Conservation (phyloP, 1,140 invertebrate genomes). For the Glossosoma conforme region DNA sequence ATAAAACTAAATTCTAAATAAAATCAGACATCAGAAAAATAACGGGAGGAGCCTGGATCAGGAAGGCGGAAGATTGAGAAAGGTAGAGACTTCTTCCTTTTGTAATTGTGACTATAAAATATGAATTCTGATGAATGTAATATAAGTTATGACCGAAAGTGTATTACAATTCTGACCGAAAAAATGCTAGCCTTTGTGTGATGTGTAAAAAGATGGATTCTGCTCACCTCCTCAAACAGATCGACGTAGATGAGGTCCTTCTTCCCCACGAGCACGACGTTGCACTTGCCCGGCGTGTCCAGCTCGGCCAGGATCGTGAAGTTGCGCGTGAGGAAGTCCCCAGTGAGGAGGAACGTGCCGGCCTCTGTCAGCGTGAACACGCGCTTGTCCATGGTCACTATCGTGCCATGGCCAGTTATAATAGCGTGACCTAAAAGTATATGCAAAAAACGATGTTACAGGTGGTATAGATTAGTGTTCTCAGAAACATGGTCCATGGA, state of each 20-base stretch:
- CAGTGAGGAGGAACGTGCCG: conserved; percentile 42
- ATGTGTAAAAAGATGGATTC: background rate
- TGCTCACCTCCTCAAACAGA: conserved; percentile 42
- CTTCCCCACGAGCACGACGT: conserved; percentile 38
- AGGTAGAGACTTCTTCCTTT: no score
- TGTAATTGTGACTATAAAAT: no score
- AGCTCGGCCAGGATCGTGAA: conserved; percentile 44
- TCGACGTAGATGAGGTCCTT: conserved; percentile 39
- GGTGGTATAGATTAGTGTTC: background rate
- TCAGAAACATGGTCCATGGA: background rate
- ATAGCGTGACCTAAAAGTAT: conserved; percentile 41
- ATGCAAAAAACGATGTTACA: background rate
- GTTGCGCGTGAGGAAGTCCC: conserved; percentile 41
- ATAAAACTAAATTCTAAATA: conserved; percentile 10
- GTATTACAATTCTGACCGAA: background rate
- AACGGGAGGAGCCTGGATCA: no score
- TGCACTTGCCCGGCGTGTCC: conserved; percentile 38
- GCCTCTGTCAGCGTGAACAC: conserved; percentile 40
- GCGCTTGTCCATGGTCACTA: conserved; percentile 45
- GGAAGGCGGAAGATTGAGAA: no score
- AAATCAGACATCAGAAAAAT: no score
- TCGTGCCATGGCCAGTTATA: conserved; percentile 45
- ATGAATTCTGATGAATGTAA: no score
- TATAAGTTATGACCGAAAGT: no score
- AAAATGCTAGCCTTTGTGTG: background rate